phyloP scores from a whole-genome alignment of 35 echinoderm and acorn worm species.

The Eucidaris tribuloides region DNA sequence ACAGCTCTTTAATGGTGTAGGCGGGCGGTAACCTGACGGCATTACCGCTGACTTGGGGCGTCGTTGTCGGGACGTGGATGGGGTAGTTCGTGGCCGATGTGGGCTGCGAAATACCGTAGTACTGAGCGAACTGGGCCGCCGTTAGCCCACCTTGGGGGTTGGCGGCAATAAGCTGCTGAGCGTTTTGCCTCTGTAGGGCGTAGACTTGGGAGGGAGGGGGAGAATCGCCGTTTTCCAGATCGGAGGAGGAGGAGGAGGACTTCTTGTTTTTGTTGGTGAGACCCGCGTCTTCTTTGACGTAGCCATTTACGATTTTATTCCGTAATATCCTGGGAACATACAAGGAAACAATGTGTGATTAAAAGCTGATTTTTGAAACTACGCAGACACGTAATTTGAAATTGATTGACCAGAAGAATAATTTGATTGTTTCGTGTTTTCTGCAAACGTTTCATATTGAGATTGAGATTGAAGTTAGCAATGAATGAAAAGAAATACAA shows the following conservation, averaged over 20 bases:
- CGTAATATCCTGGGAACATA: constrained; percentile 89
- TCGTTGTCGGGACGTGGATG: constrained; percentile 7
- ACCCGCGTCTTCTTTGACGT: constrained; percentile 58
- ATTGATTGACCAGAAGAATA: background rate
- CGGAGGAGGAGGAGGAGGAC: background rate
- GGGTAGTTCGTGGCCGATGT: background rate
- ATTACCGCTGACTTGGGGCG: background rate
- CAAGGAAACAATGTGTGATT: too few species aligned
- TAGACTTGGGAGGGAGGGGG: background rate
- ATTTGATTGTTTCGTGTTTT: background rate
- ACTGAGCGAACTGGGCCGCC: constrained; percentile 11
- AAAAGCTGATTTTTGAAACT: too few species aligned
- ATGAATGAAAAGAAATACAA: background rate
- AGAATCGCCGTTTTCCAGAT: background rate
- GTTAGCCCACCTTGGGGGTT: background rate
- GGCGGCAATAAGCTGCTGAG: background rate
- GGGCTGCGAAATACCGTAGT: background rate
- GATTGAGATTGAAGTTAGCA: background rate
- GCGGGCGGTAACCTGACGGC: constrained; percentile 1
- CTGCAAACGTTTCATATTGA: background rate
- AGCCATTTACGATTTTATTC: constrained; percentile 92
- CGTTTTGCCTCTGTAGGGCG: background rate
- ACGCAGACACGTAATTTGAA: too few species aligned
- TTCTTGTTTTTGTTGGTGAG: constrained; percentile 58
- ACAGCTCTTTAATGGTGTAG: constrained; percentile 26